These are phyloP conservation scores for Diplazon laetatorius DNA, from an alignment of 2,888 invertebrate species.

Conservation along the genomic window DNA sequence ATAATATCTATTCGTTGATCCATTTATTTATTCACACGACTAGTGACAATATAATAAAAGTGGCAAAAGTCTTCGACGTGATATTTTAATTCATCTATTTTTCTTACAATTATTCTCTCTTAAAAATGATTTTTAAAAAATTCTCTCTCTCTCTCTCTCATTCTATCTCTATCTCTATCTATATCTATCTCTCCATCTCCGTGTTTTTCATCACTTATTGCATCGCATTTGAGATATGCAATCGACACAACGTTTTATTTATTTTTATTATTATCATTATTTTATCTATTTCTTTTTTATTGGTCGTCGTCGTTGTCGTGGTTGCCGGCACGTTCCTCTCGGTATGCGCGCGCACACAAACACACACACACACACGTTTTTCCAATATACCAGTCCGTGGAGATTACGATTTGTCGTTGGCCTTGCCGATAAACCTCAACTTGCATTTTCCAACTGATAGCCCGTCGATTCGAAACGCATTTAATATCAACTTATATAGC, in stretches of 20 bases:
- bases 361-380: slow-evolving; percentile 49
- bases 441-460: slow-evolving; percentile 78
- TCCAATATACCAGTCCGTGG: slow-evolving; percentile 40
- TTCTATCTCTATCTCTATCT: too few species aligned
- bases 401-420: slow-evolving; percentile 81
- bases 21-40: too few species aligned
- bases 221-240: slow-evolving; percentile 33
- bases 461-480: slow-evolving; percentile 75
- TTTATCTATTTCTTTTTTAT: slow-evolving; percentile 14
- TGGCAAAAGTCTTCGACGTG: too few species aligned
- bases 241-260: too few species aligned
- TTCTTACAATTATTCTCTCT: too few species aligned
- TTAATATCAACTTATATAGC: slow-evolving; percentile 74
- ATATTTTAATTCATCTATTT: too few species aligned
- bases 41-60: too few species aligned
- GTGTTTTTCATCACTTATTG: slow-evolving; percentile 24
- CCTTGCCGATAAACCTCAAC: slow-evolving; percentile 80
- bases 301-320: slow-evolving; percentile 31
- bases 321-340: slow-evolving; percentile 44
- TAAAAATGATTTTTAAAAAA: too few species aligned
- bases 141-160: too few species aligned
- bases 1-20: too few species aligned
- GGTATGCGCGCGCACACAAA: slow-evolving; percentile 69
- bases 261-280: too few species aligned
- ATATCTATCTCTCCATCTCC: slow-evolving; percentile 12